Evolutionary conservation across 2,113 vertebrate genomes (phyloP), one percentile per base, ranked within the genome.

Genomic region (Gobiocypris rarus): DNA sequence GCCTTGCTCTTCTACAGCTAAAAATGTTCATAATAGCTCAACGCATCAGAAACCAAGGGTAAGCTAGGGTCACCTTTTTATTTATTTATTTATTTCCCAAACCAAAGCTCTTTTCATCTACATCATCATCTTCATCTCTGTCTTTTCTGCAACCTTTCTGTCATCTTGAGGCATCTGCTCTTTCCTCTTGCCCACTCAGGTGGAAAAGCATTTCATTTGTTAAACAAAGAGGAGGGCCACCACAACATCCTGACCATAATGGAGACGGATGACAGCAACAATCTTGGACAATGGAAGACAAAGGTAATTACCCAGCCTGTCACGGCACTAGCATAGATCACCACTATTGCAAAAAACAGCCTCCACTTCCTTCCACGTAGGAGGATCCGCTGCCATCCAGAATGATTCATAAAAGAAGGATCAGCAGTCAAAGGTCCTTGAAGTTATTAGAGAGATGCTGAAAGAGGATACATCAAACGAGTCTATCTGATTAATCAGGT

Each of bases 181-280:
- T 85, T 89, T 90, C 91, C 89, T 87, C 84, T 52, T 9, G 4
- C 54, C 86, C 86, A 73, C 84, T 92, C 86, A 90, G 86, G 91
- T 92, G 89, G 90, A 93, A 92, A 95, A 94, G 70, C 84, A 89
- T 94, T 94, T 94, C 61, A 92, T 94, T 94, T 94, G 86, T 91
- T 92, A 92, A 93, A 94, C 93, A 94, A 93, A 94, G 87, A 89
- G 88, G 89, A 91, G 92, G 86, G 90, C 86, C 93, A 89, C 78
- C 90, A 93, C 90, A 94, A 84, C 89, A 86, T 84, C 90, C 87
- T 88, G 78, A 83, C 79, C 67, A 76, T 93, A 95, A 94, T 91
- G 90, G 93, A 94, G 92, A 93, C 86, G 93, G 95, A 95, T 93
- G 89, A 90, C 89, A 87, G n/a, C 76, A 93, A 89, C 83, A 84